A percentile compares a stretch with the other conserved stretches of the same genome.
These are phyloP conservation scores for Papilio helenus DNA, from an alignment of 1,140 invertebrate species.

Conservation along the genomic window DNA sequence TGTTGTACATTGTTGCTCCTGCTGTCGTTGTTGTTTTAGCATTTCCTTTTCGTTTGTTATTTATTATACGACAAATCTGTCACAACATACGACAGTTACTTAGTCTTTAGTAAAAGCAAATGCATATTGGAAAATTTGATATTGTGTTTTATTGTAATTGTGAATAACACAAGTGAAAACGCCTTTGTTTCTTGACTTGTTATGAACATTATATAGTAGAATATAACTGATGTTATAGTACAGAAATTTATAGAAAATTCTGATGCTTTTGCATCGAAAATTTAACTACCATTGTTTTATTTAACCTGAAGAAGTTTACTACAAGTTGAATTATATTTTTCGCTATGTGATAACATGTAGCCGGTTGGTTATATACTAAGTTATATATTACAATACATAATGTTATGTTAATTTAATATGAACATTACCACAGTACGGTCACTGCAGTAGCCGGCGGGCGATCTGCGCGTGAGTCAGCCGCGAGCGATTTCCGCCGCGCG, in stretches of 20 bases:
- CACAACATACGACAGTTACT: conserved; percentile 2
- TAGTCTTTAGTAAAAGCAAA: not conserved
- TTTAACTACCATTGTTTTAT: too few species aligned
- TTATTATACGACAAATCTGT: conserved; percentile 11
- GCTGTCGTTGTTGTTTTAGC: not conserved
- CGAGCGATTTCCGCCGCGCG: conserved; percentile 56
- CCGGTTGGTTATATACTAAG: too few species aligned
- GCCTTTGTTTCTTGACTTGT: too few species aligned
- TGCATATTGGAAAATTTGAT: not conserved
- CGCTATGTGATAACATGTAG: too few species aligned
- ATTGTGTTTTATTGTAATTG: not conserved
- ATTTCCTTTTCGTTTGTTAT: not conserved
- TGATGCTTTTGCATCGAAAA: too few species aligned
- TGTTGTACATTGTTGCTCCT: conserved; percentile 21
- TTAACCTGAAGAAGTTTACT: too few species aligned
- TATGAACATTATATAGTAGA: too few species aligned
- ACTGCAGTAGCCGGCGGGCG: not conserved
- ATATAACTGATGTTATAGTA: too few species aligned
- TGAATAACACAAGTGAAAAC: too few species aligned
- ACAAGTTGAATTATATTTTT: too few species aligned
- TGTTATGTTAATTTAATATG: not conserved
- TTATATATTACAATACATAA: not conserved
- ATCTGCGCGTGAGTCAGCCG: conserved; percentile 53
- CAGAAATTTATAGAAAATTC: too few species aligned
- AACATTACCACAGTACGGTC: conserved; percentile 24